These are phyloP conservation scores for Buceros bicornis DNA, from an alignment of 2,797 vertebrate species.

Conservation along the genomic window DNA sequence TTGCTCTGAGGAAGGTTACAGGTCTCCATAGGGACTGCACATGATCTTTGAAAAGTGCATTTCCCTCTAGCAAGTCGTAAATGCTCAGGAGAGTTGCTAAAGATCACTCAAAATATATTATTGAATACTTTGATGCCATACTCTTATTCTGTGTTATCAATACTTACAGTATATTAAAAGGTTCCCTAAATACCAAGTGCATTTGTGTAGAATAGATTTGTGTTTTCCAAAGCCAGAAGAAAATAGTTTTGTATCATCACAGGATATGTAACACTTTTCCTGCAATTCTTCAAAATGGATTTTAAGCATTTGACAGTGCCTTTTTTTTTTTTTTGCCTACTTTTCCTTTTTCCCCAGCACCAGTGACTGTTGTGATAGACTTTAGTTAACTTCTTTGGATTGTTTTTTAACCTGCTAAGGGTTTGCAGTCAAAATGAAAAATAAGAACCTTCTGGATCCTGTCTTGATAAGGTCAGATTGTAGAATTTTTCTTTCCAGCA, in stretches of 20 bases:
- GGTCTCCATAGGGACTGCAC: conserved; percentile 68
- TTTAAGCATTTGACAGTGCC: neutral
- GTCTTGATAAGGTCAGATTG: conserved; percentile 66
- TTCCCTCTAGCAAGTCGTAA: conserved; percentile 61
- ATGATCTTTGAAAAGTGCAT: conserved; percentile 69
- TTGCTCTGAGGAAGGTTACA: conserved; percentile 70
- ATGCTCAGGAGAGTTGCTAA: conserved; percentile 54
- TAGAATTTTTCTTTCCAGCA: conserved; percentile 61
- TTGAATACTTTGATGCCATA: neutral
- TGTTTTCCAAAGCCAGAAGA: conserved; percentile 24
- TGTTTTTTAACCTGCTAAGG: conserved; percentile 1
- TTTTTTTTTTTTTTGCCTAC: fast-evolving
- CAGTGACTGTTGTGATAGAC: neutral
- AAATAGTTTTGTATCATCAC: neutral
- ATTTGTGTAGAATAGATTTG: neutral
- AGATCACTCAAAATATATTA: conserved; percentile 66
- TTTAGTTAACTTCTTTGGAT: conserved; percentile 24
- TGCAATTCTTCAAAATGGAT: neutral
- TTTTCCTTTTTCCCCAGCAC: neutral
- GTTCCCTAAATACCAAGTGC: conserved; percentile 48
- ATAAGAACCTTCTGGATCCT: conserved; percentile 66
- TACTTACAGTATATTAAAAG: conserved; percentile 45
- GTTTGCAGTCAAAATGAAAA: conserved; percentile 54
- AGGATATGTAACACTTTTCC: neutral
- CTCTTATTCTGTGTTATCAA: conserved; percentile 38